Evolutionary conservation across 2,113 vertebrate genomes (phyloP), one percentile per base, ranked within the genome.

Genomic region (Cyprinodon variegatus): DNA sequence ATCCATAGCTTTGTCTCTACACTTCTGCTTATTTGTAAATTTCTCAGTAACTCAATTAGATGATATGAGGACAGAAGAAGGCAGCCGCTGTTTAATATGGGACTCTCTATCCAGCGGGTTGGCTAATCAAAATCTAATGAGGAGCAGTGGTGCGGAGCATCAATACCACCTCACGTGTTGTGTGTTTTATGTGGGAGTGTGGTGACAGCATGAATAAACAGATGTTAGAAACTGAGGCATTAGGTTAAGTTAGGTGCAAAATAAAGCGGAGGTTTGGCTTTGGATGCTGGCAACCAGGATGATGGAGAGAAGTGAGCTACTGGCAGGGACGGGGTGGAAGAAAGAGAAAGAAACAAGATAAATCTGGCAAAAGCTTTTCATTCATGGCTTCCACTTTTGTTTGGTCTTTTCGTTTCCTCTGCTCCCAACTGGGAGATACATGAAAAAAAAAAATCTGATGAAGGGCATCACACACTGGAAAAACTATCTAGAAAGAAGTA

Each of bases 171-270:
- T 53, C 57, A 43, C 65, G 48, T 82, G 73, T 74, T 83, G 67
- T 73, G 70, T 59, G 61, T 50, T 37, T 36, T 74, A 37, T 59
- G 57, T 43, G 50, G 61, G 66, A 63, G 60, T 3, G 3, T 61
- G 68, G 22, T 65, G 65, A 68, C 79, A 72, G 8, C 59, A 86
- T 86, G 65, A 86, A 86, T 84, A 84, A 90, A 70, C 38, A 85
- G 14, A 3, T 38, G 60, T 43, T 77, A 79, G 68, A 83, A 84
- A n/a, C 48, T 36, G 22, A 39, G 4, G 36, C 48, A 70, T 77
- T 75, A 84, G 61, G 66, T 71, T 72, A 62, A 62, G 59, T 63
- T 61, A 13, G 50, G 17, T 20, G 50, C 9, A 43, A 14, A 20
- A 69, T 0, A 50, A 64, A 74, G 62, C 13, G 0, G 40, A 45